A percentile compares a stretch with the other conserved stretches of the same genome.
Conservation (phyloP, 1,140 invertebrate genomes). For the Diachasma alloeum region DNA sequence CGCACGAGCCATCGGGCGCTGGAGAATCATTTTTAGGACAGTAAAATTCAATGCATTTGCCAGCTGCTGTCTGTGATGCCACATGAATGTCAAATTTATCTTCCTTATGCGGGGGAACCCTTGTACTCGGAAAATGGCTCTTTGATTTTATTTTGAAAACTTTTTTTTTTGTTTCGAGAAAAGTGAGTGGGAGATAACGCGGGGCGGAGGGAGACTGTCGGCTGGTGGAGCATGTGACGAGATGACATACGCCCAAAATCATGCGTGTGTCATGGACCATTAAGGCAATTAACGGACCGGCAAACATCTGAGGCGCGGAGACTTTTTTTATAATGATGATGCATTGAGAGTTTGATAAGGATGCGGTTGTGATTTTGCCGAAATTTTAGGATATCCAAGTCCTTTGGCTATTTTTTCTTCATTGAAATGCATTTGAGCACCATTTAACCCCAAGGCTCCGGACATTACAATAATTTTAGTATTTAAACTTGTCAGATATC, state of each 20-base stretch:
- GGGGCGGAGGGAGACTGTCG: neutral
- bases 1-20: neutral
- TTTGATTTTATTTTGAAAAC: slow-evolving; percentile 7
- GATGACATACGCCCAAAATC: slow-evolving; percentile 20
- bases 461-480: too few relatives aligned
- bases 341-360: slow-evolving; percentile 20
- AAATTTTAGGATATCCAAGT: too few relatives aligned
- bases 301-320: slow-evolving; percentile 41
- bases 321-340: neutral
- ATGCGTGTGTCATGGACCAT: slow-evolving; percentile 53
- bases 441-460: too few relatives aligned
- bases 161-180: neutral
- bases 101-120: neutral
- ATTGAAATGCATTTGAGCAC: too few relatives aligned
- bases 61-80: neutral
- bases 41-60: slow-evolving; percentile 13
- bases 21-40: neutral
- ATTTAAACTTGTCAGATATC: too few relatives aligned
- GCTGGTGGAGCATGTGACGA: too few relatives aligned
- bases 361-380: slow-evolving; percentile 13
- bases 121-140: neutral
- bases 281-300: slow-evolving; percentile 53
- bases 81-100: slow-evolving; percentile 14
- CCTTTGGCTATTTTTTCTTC: too few relatives aligned
- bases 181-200: neutral